These are phyloP conservation scores for Rhizoglyphus robini DNA, from an alignment of 1,140 invertebrate genomes.

Conservation along the genomic window DNA sequence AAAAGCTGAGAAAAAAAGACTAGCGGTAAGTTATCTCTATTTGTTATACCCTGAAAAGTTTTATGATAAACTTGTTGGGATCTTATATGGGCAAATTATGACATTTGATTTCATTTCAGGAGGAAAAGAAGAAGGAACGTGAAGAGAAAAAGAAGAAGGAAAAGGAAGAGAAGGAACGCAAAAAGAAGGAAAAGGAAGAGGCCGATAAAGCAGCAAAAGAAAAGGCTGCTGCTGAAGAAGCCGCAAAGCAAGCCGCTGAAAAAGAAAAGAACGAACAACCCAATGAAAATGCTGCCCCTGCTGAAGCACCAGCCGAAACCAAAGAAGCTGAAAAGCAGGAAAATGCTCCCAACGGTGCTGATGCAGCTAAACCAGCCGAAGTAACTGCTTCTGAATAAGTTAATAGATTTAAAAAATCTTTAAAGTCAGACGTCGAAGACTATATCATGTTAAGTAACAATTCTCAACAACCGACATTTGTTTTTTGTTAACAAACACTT, in stretches of 20 bases:
- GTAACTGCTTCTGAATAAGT: slow-evolving; percentile 10
- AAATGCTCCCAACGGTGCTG: background rate
- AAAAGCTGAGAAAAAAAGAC: slow-evolving; percentile 46
- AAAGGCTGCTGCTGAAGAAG: slow-evolving; percentile 18
- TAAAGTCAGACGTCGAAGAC: background rate
- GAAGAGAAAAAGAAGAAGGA: slow-evolving; percentile 22
- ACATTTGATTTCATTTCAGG: slow-evolving; percentile 9
- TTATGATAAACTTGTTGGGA: background rate
- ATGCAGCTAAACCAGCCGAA: slow-evolving; percentile 3
- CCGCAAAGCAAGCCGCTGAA: slow-evolving; percentile 12
- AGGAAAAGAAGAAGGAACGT: slow-evolving; percentile 20
- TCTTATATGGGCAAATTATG: background rate
- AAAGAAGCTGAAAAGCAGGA: slow-evolving; percentile 18
- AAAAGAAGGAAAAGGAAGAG: slow-evolving; percentile 17
- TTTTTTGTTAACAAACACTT: background rate
- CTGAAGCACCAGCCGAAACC: background rate
- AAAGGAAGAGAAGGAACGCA: slow-evolving; percentile 16
- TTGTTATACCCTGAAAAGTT: too few species aligned
- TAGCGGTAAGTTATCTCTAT: slow-evolving; percentile 25
- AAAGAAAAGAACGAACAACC: slow-evolving; percentile 10
- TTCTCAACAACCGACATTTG: background rate
- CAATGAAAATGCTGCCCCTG: background rate
- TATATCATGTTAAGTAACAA: background rate
- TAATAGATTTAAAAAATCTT: background rate
- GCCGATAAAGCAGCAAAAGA: slow-evolving; percentile 20